A percentile compares a stretch with the other conserved stretches of the same genome.
phyloP scores from a whole-genome alignment of 2,797 vertebrate species.

The Lithobates sylvaticus region DNA sequence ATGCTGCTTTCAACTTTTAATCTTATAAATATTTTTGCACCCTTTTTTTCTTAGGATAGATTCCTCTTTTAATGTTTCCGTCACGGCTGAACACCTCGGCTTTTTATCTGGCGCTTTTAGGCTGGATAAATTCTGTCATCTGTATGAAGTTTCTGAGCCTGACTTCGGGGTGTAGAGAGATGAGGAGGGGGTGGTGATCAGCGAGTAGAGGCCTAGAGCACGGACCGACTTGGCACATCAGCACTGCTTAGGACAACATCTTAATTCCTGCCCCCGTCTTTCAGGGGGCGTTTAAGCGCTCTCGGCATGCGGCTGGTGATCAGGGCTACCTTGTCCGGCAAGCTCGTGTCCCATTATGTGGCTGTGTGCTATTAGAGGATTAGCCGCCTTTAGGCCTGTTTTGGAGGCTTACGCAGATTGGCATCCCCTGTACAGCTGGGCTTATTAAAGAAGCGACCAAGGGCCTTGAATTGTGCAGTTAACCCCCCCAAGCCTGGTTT shows the following conservation, averaged over 20 bases:
- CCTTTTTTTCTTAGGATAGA: neutral
- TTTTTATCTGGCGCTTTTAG: neutral
- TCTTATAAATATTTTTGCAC: neutral
- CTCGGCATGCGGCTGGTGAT: conserved; percentile 25
- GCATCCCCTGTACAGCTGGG: conserved; percentile 10
- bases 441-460: conserved; percentile 36
- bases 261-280: conserved; percentile 20
- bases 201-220: neutral
- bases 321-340: conserved; percentile 17
- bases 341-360: conserved; percentile 40
- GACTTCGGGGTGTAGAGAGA: neutral
- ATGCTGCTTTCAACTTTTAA: neutral
- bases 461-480: conserved; percentile 26
- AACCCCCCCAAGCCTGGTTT: neutral
- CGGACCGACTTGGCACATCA: neutral
- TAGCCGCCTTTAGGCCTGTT: conserved; percentile 69
- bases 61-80: neutral
- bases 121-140: neutral
- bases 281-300: conserved; percentile 12
- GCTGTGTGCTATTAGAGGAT: conserved; percentile 66
- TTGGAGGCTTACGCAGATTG: conserved; percentile 59
- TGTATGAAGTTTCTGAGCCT: conserved; percentile 23
- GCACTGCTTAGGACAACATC: neutral
- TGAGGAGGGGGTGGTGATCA: neutral
- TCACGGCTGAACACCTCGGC: neutral